Evolutionary conservation across 1,140 invertebrate species (phyloP).

Genomic region (Drosophila littoralis): DNA sequence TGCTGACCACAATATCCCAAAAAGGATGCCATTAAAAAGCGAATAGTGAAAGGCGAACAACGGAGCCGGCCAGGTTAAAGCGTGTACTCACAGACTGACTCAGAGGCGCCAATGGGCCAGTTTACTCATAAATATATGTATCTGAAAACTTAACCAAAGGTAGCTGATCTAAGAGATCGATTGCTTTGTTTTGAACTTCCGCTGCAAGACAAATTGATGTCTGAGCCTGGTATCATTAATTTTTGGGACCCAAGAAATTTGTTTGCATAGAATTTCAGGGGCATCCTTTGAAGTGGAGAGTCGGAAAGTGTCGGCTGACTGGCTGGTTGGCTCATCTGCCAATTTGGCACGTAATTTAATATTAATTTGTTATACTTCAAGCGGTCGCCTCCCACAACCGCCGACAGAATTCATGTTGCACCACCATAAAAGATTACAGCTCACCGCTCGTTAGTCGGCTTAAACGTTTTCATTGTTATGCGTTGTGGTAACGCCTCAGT

Average conservation of each 20-base stretch:
- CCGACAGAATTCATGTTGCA: slow-evolving; percentile 30
- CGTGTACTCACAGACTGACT: slow-evolving; percentile 69
- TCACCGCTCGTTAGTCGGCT: slow-evolving; percentile 73
- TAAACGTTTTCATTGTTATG: slow-evolving; percentile 82
- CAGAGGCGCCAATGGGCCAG: slow-evolving; percentile 69
- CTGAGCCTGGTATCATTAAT: slow-evolving; percentile 37
- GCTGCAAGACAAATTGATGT: slow-evolving; percentile 52
- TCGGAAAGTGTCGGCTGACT: slow-evolving; percentile 20
- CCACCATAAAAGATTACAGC: slow-evolving; percentile 65
- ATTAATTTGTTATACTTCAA: slow-evolving; percentile 82
- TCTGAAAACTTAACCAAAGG: not conserved
- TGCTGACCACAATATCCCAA: slow-evolving; percentile 51
- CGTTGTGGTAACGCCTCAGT: slow-evolving; percentile 68
- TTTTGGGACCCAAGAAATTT: slow-evolving; percentile 29
- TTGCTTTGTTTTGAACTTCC: slow-evolving; percentile 63
- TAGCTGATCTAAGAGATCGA: slow-evolving; percentile 21
- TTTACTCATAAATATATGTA: slow-evolving; percentile 37
- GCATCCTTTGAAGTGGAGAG: slow-evolving; percentile 56
- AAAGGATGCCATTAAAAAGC: slow-evolving; percentile 72
- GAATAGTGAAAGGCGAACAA: slow-evolving; percentile 34
- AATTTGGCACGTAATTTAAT: slow-evolving; percentile 82
- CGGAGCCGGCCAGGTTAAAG: slow-evolving; percentile 22
- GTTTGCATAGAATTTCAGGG: slow-evolving; percentile 63
- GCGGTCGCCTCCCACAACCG: slow-evolving; percentile 67
- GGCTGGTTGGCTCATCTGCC: slow-evolving; percentile 53